Percentiles rank a stretch among this genome's conserved stretches.
phyloP scores from a whole-genome alignment of 2,113 vertebrate species.

The Oryzias curvinotus region DNA sequence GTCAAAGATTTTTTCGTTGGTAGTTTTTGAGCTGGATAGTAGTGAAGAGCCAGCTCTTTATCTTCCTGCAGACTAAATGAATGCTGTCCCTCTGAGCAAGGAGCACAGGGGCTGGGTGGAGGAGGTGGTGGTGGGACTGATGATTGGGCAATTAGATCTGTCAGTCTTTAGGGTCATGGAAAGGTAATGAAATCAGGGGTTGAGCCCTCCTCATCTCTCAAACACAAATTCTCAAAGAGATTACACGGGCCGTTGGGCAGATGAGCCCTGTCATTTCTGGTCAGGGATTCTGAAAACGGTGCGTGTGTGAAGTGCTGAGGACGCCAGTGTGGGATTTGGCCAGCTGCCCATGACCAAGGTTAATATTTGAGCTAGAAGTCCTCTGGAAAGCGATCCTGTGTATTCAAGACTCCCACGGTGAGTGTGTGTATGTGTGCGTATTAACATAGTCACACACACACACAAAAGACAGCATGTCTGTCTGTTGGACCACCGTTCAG shows the following conservation, averaged over 20 bases:
- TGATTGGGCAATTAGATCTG: constrained; percentile 82
- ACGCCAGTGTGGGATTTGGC: constrained; percentile 66
- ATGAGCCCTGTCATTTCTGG: constrained; percentile 73
- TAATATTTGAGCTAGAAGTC: constrained; percentile 67
- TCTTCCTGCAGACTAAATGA: constrained; percentile 64
- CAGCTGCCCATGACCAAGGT: constrained; percentile 63
- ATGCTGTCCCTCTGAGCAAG: constrained; percentile 68
- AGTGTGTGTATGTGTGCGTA: constrained; percentile 8
- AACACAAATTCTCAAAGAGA: constrained; percentile 77
- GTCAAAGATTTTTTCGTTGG: constrained; percentile 50
- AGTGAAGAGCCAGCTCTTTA: constrained; percentile 69
- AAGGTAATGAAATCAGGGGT: constrained; percentile 79
- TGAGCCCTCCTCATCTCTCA: constrained; percentile 72
- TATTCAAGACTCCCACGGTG: constrained; percentile 33
- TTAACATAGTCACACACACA: neutral
- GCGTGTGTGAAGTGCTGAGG: constrained; percentile 64
- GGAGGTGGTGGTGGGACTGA: constrained; percentile 37
- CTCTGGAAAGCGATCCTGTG: constrained; percentile 62
- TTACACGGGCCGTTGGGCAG: constrained; percentile 78
- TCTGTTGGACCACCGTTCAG: constrained; percentile 13
- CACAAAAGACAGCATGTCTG: constrained; percentile 27
- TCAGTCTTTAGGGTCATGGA: constrained; percentile 80
- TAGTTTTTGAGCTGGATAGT: constrained; percentile 62
- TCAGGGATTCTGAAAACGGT: constrained; percentile 67
- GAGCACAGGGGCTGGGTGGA: constrained; percentile 52